Base-by-base conservation (phyloP, 2,888 invertebrate genomes). In the Entomobrya multifasciata region DNA sequence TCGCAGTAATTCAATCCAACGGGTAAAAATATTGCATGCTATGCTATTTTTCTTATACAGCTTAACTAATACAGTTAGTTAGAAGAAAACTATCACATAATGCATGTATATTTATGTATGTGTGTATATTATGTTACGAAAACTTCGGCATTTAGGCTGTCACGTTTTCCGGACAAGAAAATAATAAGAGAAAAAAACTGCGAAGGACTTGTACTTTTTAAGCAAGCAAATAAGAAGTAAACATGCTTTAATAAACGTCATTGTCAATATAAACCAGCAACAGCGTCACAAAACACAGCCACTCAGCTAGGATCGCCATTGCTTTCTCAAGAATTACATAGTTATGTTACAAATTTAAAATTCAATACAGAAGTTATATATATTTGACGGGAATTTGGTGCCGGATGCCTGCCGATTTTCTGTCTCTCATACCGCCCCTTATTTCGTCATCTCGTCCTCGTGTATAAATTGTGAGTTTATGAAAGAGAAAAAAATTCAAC, bases 1-100 rank as follows among this genome's bases (percentile, higher is more conserved):
- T 65, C 60, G 30, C 52, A 52, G 52, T 79, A 79, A 79, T 79
- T 79, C 79, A 79, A 65, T 79, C 65, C n/a, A n/a, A n/a, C n/a
- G n/a, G n/a, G n/a, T n/a, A n/a, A n/a, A n/a, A n/a, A n/a, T n/a
- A n/a, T 49, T 49, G 30, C 25, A 13, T 22, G 22, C 47, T 22
- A n/a, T n/a, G n/a, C n/a, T n/a, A n/a, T n/a, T n/a, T n/a, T n/a
- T n/a, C 4, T 36, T 36, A 17, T 41, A 20, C 36, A 30, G 36
- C 36, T 36, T 36, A 6, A 36, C 36, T 36, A 36, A 6, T 36
- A 36, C 74, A 49, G 13, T n/a, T n/a, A 74, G 74, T 13, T 25
- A 17, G 25, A 49, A 15, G 25, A 22, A 47, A 41, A 70, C 41
- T 65, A 22, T 65, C n/a, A n/a, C n/a, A n/a, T n/a, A n/a, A n/a